These are phyloP conservation scores for Zaprionus lachaisei DNA, from an alignment of 1,140 invertebrate genomes.

Conservation along the genomic window DNA sequence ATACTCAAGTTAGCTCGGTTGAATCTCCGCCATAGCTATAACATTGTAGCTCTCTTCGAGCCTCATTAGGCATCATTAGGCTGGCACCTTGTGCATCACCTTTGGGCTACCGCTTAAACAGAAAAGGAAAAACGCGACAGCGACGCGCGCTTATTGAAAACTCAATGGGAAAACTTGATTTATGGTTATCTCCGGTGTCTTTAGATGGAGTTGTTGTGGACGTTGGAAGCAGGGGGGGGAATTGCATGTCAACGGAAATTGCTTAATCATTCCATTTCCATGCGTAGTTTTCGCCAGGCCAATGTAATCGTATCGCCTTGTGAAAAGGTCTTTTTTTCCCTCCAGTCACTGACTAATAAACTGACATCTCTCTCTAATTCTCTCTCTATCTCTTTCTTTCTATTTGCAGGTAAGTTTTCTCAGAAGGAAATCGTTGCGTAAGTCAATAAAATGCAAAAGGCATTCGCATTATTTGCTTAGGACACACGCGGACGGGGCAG, in stretches of 20 bases:
- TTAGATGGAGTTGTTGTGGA: conserved; percentile 8
- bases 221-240: conserved; percentile 10
- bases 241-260: conserved; percentile 72
- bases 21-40: neutral
- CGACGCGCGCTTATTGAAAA: conserved; percentile 21
- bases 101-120: conserved; percentile 32
- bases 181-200: conserved; percentile 33
- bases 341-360: conserved; percentile 59
- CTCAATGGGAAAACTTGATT: conserved; percentile 70
- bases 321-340: conserved; percentile 43
- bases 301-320: conserved; percentile 53
- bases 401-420: conserved; percentile 64
- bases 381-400: conserved; percentile 40
- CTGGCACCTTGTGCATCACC: conserved; percentile 19
- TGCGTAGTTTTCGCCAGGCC: conserved; percentile 40
- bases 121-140: conserved; percentile 15
- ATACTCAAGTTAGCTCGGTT: neutral
- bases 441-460: conserved; percentile 68
- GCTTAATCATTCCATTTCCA: conserved; percentile 79
- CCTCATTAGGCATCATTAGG: conserved; percentile 37
- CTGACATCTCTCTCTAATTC: conserved; percentile 26
- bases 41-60: conserved; percentile 25
- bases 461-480: conserved; percentile 64
- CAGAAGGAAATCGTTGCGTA: conserved; percentile 76
- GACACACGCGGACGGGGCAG: conserved; percentile 18